Base-by-base conservation (phyloP, 2,888 invertebrate species). In the Eumacrocentrus americanus region DNA sequence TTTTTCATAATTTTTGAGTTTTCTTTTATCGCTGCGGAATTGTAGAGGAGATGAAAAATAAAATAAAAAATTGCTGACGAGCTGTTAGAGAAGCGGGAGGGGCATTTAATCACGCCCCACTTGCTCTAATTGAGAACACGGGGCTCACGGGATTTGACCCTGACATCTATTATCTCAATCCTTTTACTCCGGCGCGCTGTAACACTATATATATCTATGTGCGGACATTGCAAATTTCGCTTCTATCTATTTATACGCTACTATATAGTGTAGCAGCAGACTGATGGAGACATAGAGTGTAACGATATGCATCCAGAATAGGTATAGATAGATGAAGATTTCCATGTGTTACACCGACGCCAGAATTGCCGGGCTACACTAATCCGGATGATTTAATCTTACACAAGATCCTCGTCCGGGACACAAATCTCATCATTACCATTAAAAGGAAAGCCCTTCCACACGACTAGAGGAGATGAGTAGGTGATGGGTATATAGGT, bases 141-240 rank as follows among this genome's bases (percentile, higher is more conserved):
- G 48, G 67, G 66, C 67, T 53, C 62, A 57, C 65, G 64, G 65
- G 70, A 70, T 72, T 70, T 71, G 74, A 75, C 79, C 79, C 75
- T 79, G 79, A 78, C 78, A 77, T 77, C 77, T 71, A 77, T 79
- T 74, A 65, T 63, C 62, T 63, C 54, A 59, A 58, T 64, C 70
- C 68, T 71, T 72, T 73, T 69, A 67, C 67, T 63, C 64, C 56
- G 11, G 16, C 14, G 38, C 22, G 37, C 9, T 35, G 6, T 37
- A 22, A 37, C 22, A 22, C 11, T 18, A 38, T 22, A 20, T 22
- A 22, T 18, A 29, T 11, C 6, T 5, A 18, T 20, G 11, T 35
- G 18, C 18, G 16, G 11, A 34, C 18, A 50, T 29, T 11, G 11
- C n/a, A 4, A 50, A 35, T 50, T 35, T 50, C 12, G 18, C 35